phyloP scores from a whole-genome alignment of 2,113 vertebrate species.

The Corythaixoides concolor region DNA sequence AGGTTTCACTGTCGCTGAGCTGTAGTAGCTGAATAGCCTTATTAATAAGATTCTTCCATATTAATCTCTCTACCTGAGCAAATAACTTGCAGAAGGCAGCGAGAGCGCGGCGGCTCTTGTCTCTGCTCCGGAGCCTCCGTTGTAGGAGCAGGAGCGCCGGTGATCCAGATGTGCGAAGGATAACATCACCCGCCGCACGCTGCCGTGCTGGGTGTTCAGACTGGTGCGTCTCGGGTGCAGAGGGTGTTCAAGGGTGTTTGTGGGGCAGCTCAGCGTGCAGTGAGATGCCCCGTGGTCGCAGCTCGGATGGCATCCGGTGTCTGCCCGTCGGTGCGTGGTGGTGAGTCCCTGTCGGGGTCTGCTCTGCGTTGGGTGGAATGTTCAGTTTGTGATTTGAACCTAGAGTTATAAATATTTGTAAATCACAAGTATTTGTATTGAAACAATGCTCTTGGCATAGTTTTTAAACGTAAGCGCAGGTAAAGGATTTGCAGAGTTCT shows the following conservation, averaged over 20 bases:
- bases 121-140: neutral
- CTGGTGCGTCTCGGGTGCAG: neutral
- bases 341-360: neutral
- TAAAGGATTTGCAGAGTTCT: neutral
- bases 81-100: neutral
- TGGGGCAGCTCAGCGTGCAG: neutral
- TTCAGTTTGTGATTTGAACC: neutral
- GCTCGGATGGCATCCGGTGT: neutral
- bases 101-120: neutral
- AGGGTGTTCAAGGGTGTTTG: neutral
- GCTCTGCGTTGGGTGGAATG: rapidly evolving
- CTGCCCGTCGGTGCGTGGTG: neutral
- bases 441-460: neutral
- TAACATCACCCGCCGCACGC: neutral
- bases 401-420: neutral
- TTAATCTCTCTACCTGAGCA: neutral
- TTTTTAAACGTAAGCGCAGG: neutral
- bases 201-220: neutral
- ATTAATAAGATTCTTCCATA: neutral
- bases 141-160: no score
- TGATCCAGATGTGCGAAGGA: neutral
- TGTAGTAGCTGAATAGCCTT: neutral
- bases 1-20: neutral
- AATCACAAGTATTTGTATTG: neutral
- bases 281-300: neutral